phyloP scores from a whole-genome alignment of 2,113 vertebrate species.

The Heteronetta atricapilla region DNA sequence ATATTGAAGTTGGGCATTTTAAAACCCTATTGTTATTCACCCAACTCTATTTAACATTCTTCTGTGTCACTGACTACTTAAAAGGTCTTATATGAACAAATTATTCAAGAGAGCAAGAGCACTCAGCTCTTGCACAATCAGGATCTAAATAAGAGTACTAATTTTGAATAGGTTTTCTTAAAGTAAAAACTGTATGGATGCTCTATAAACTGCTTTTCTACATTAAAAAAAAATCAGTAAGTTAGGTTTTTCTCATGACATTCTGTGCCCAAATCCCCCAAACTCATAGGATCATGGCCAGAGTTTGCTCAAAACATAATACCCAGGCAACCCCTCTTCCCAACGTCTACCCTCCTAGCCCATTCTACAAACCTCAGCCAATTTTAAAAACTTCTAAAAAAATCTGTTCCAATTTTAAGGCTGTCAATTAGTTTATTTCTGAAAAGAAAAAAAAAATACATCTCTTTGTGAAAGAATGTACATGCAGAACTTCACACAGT shows the following conservation, averaged over 20 bases:
- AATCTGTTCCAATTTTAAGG: neutral
- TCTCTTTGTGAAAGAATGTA: neutral
- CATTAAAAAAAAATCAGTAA: neutral
- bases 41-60: conserved; percentile 47
- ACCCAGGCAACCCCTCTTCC: neutral
- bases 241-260: neutral
- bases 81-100: conserved; percentile 42
- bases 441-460: neutral
- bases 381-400: neutral
- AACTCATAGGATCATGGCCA: neutral
- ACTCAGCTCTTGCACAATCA: conserved; percentile 31
- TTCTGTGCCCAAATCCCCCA: neutral
- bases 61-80: conserved; percentile 50
- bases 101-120: conserved; percentile 39
- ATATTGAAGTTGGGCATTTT: conserved; percentile 10
- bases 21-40: conserved; percentile 39
- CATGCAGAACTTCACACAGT: neutral
- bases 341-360: neutral
- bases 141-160: neutral
- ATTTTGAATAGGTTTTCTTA: neutral
- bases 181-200: neutral
- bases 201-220: neutral
- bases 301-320: neutral
- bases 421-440: neutral
- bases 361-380: neutral